Evolutionary conservation across 2,888 invertebrate genomes (phyloP), one percentile per base, ranked within the genome.

Genomic region (Tenthredo distinguenda): DNA sequence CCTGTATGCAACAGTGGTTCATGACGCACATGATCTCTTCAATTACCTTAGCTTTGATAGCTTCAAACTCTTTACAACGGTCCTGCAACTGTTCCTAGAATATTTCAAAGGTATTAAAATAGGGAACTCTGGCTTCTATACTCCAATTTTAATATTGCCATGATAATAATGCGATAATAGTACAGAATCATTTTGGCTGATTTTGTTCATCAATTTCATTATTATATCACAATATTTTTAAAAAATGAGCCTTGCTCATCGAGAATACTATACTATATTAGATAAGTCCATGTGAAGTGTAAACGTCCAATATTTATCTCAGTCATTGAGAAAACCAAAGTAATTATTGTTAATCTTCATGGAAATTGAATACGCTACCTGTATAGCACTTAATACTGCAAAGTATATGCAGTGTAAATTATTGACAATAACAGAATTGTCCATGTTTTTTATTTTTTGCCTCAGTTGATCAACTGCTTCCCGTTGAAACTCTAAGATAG

Each of bases 401-500:
- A 88, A 91, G 89, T 92, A 92, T 74, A 89, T 87, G 71, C 89
- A 88, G 87, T 92, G 90, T 65, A 92, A 81, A 18, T 88, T 87
- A 86, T 86, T 88, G 87, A 89, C 87, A 77, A 88, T 87, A 62
- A 89, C 85, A 82, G 87, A 85, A 82, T 90, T 89, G 79, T 89
- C 87, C 84, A 91, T 88, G 12, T 68, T 83, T 87, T 85, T 87
- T 77, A 92, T 92, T 85, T 88, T 91, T 76, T 87, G 87, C 84
- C 91, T 91, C 55, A 93, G 87, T 81, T 85, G 87, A 21, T 87
- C 86, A 76, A 93, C 91, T 6, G 90, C 89, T 81, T 90, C 91
- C 79, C 92, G 90, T 83, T 93, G 93, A 62, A 91, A 77, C 79
- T 93, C 92, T 86, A 93, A 86, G 37, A 91, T 85, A 37, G 89